Base-by-base conservation (phyloP, 2,113 vertebrate genomes). In the Rhinolophus ferrumequinum region DNA sequence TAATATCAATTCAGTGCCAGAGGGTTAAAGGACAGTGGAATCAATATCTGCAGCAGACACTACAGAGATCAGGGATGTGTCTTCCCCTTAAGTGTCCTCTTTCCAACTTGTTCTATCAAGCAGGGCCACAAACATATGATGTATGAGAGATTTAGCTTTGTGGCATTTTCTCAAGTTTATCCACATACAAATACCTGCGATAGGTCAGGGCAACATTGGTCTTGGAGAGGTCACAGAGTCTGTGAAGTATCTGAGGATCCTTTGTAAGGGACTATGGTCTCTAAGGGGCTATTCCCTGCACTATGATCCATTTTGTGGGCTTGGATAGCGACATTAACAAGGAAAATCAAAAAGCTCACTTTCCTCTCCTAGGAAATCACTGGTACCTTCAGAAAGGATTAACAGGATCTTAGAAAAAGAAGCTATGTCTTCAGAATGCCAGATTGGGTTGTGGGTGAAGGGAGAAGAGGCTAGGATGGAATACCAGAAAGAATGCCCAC, bases 11-110 rank as follows among this genome's bases (percentile, higher is more conserved):
- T 80, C 33, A 44, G 38, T 91, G 91, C 86, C 89, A 94, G 92
- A 67, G 22, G 81, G 70, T 92, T 96, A 88, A 96, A 96, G 60
- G 91, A 73, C 92, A 88, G 77, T 93, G 70, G 47, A 93, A 95
- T 97, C 60, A 21, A 94, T 90, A 85, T 41, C 41, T 72, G n/a
- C 9, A 81, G 81, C 54, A 97, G 67, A 84, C 16, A 94, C 12
- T 89, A 50, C 54, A 79, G 67, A 58, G 13, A 96, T 89, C 82
- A 79, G 1, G 54, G 60, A 58, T 67, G 38, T 76, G 35, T 85
- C 66, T 94, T 95, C 26, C 47, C 41, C 14, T 26, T 82, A 88
- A 58, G 64, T 41, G 28, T 73, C 67, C 33, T 44, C 6, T 70
- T 95, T 96, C 19, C 28, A 79, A 83, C 26, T 75, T 92, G 16